phyloP scores from a whole-genome alignment of 1,140 invertebrate species.

The Bombyx mandarina region DNA sequence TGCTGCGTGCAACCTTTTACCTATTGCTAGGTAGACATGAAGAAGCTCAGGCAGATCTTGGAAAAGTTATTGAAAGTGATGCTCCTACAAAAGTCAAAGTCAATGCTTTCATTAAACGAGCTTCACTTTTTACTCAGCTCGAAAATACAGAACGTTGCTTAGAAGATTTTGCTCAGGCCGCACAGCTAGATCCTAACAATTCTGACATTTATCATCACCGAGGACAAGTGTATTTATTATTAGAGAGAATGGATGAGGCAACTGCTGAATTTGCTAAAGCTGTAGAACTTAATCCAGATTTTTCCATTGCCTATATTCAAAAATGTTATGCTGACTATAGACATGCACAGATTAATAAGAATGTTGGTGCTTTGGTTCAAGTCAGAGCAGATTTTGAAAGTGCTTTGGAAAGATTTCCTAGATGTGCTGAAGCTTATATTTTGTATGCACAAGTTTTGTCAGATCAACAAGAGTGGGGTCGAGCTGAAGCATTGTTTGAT shows the following conservation, averaged over 20 bases:
- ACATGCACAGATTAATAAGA: slow-evolving; percentile 74
- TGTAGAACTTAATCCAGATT: slow-evolving; percentile 84
- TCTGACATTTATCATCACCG: slow-evolving; percentile 85
- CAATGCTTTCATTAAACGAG: slow-evolving; percentile 93
- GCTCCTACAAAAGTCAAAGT: slow-evolving; percentile 76
- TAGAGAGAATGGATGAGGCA: slow-evolving; percentile 85
- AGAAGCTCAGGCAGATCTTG: slow-evolving; percentile 82
- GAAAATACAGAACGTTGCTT: slow-evolving; percentile 82
- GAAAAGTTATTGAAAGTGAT: slow-evolving; percentile 72
- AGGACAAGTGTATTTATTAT: slow-evolving; percentile 84
- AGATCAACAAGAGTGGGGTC: slow-evolving; percentile 85
- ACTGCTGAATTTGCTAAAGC: slow-evolving; percentile 87
- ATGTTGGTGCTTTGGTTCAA: slow-evolving; percentile 65
- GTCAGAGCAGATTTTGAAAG: slow-evolving; percentile 81
- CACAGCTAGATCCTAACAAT: slow-evolving; percentile 82
- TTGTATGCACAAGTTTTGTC: slow-evolving; percentile 87
- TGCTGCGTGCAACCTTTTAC: slow-evolving; percentile 88
- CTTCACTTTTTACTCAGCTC: slow-evolving; percentile 85
- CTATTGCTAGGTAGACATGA: slow-evolving; percentile 81
- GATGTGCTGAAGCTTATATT: slow-evolving; percentile 87
- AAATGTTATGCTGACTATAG: slow-evolving; percentile 90
- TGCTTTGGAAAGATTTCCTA: slow-evolving; percentile 84
- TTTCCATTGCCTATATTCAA: slow-evolving; percentile 88
- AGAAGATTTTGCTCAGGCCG: slow-evolving; percentile 83
- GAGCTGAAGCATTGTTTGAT: slow-evolving; percentile 86